Evolutionary conservation across 2,888 invertebrate genomes (phyloP).

Genomic region (Rambutsinella grinnellia): DNA sequence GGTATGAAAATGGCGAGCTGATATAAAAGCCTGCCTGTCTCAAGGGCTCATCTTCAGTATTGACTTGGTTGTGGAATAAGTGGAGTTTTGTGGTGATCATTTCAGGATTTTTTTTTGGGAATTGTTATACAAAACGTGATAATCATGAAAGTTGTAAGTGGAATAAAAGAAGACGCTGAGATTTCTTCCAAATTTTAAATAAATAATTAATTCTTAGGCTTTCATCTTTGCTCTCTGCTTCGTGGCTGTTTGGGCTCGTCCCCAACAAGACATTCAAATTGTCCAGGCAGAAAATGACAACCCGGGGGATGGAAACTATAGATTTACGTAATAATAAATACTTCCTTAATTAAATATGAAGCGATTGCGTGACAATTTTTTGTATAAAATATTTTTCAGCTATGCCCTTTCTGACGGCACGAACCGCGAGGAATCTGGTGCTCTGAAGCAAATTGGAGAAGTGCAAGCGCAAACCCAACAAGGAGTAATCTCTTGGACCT

Average conservation of each 20-base stretch:
- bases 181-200: conserved; percentile 14
- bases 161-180: background rate
- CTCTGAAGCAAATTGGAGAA: conserved; percentile 54
- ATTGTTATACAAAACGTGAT: background rate
- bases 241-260: conserved; percentile 46
- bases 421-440: conserved; percentile 57
- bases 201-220: too few species aligned
- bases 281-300: conserved; percentile 53
- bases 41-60: conserved; percentile 41
- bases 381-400: conserved; percentile 37
- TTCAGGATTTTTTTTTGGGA: conserved; percentile 4
- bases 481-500: conserved; percentile 60
- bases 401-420: conserved; percentile 62
- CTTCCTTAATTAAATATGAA: background rate
- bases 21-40: conserved; percentile 35
- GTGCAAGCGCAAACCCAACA: conserved; percentile 52
- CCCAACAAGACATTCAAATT: conserved; percentile 48
- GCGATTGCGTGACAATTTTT: conserved; percentile 4
- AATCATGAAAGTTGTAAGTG: conserved; percentile 50
- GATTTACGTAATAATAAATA: conserved; percentile 40
- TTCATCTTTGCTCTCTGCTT: conserved; percentile 41
- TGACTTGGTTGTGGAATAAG: conserved; percentile 16
- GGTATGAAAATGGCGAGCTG: background rate
- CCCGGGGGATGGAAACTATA: conserved; percentile 57
- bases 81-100: too few species aligned